Conservation (phyloP, 1,140 invertebrate genomes). For the Epicauta chinensis region DNA sequence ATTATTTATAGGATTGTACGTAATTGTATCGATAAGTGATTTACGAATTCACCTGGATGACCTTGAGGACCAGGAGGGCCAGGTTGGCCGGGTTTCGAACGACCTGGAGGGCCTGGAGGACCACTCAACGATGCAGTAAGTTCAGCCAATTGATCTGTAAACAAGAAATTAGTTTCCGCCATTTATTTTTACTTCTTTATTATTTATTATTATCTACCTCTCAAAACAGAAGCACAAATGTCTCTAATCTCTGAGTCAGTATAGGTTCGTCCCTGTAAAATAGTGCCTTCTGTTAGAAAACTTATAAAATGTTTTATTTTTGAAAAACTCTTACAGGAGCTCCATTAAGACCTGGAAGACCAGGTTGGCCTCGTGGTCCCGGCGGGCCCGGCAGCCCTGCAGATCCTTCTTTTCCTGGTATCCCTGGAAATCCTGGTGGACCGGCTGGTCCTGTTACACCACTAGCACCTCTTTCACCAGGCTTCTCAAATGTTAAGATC, state of each 20-base stretch:
- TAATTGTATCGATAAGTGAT: neutral
- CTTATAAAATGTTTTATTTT: neutral
- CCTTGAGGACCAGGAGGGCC: conserved; percentile 57
- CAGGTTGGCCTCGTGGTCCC: conserved; percentile 30
- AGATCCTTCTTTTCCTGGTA: conserved; percentile 41
- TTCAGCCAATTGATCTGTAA: conserved; percentile 59
- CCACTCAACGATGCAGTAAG: conserved; percentile 53
- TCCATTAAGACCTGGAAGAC: neutral
- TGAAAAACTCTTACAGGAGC: conserved; percentile 16
- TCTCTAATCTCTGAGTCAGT: conserved; percentile 50
- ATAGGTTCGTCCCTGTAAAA: conserved; percentile 47
- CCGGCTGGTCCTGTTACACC: conserved; percentile 45
- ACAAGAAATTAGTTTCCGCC: too few relatives aligned
- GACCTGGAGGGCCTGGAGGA: conserved; percentile 55
- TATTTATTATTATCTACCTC: too few relatives aligned
- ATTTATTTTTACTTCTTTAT: too few relatives aligned
- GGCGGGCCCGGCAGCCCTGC: conserved; percentile 43
- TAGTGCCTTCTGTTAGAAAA: too few relatives aligned
- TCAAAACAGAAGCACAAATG: conserved; percentile 51
- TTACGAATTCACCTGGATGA: conserved; percentile 48
- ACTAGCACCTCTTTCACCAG: conserved; percentile 38
- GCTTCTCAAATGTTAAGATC: conserved; percentile 18
- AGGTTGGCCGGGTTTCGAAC: conserved; percentile 51
- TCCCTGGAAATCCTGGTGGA: conserved; percentile 35
- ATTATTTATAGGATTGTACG: too few relatives aligned